Conservation (phyloP, 2,797 vertebrate genomes). For the Anabas testudineus region DNA sequence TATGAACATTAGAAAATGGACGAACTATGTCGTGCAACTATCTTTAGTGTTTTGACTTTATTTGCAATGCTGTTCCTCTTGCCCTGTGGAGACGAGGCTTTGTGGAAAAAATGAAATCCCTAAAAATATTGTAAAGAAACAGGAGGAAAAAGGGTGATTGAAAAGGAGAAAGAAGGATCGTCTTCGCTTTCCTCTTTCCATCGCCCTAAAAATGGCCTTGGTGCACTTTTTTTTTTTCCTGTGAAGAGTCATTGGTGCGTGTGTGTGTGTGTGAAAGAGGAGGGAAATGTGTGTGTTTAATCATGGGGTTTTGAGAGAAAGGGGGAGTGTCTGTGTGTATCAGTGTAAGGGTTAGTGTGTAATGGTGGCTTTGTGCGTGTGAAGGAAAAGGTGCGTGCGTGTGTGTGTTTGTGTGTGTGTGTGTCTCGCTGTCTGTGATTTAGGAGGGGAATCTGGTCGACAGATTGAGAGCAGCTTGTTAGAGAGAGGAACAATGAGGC, state of each 20-base stretch:
- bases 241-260: constrained; percentile 74
- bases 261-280: constrained; percentile 27
- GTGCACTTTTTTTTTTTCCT: constrained; percentile 57
- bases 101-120: constrained; percentile 37
- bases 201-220: constrained; percentile 76
- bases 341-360: constrained; percentile 17
- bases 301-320: constrained; percentile 38
- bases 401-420: constrained; percentile 17
- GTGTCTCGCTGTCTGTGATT: constrained; percentile 51
- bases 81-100: constrained; percentile 52
- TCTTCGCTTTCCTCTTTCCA: constrained; percentile 57
- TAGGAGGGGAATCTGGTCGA: constrained; percentile 80
- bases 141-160: constrained; percentile 41
- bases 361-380: constrained; percentile 37
- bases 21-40: no score
- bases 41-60: constrained; percentile 11
- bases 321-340: constrained; percentile 33
- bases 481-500: constrained; percentile 82
- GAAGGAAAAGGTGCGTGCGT: constrained; percentile 21
- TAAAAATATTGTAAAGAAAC: constrained; percentile 37
- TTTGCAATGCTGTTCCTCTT: constrained; percentile 39
- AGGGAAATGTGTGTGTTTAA: constrained; percentile 49
- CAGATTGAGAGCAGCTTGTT: constrained; percentile 87
- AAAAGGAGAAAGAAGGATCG: constrained; percentile 44
- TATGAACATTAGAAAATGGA: constrained; percentile 25